phyloP scores from a whole-genome alignment of 2,113 vertebrate species.

The Seriola aureovittata region DNA sequence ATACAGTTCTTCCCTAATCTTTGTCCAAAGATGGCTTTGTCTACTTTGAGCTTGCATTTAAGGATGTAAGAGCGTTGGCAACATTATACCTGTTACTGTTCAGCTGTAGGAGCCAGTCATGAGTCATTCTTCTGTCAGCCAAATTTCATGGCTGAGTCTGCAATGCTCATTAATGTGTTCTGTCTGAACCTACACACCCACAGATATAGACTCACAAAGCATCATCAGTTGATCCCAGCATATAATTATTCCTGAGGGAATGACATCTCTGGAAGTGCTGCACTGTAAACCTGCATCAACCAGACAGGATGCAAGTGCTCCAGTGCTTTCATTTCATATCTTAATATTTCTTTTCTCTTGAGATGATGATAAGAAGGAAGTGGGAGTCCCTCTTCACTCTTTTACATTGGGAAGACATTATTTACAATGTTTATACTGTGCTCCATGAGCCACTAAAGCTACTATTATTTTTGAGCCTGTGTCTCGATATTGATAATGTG shows the following conservation, averaged over 20 bases:
- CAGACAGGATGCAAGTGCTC: neutral
- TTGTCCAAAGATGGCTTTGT: neutral
- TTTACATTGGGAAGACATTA: slow-evolving; percentile 12
- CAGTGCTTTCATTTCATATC: neutral
- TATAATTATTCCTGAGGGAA: slow-evolving; percentile 44
- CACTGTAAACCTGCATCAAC: slow-evolving; percentile 8
- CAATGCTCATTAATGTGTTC: slow-evolving; percentile 43
- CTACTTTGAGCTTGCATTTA: neutral
- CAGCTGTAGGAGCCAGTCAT: slow-evolving; percentile 11
- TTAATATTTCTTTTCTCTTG: neutral
- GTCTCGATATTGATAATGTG: no score
- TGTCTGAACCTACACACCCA: slow-evolving; percentile 42
- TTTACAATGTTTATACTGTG: neutral
- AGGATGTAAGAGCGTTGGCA: neutral
- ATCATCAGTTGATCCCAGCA: slow-evolving; percentile 32
- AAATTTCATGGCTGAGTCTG: slow-evolving; percentile 44
- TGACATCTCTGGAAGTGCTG: slow-evolving; percentile 13
- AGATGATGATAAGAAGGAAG: neutral
- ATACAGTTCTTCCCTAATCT: neutral
- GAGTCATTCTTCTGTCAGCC: slow-evolving; percentile 42
- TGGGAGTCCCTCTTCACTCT: neutral
- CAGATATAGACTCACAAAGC: slow-evolving; percentile 47
- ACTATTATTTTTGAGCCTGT: no score
- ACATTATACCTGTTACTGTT: neutral
- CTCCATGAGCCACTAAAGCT: neutral